A percentile compares a stretch with the other conserved stretches of the same genome.
phyloP scores from a whole-genome alignment of 2,113 vertebrate species.

The Phylloscopus trochiloides region DNA sequence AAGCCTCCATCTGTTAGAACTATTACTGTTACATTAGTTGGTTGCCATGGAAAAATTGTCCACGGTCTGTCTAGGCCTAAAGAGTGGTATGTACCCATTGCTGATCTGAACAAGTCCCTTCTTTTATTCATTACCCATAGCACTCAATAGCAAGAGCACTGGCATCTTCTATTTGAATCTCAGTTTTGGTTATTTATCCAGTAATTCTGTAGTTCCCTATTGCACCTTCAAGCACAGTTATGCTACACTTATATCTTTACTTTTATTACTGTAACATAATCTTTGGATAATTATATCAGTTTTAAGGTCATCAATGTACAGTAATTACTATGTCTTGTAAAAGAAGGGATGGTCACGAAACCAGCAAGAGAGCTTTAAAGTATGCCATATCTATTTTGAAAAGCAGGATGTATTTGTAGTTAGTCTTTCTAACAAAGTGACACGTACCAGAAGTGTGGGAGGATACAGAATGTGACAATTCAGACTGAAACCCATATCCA shows the following conservation, averaged over 20 bases:
- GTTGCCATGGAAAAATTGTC: constrained; percentile 26
- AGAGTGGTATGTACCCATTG: neutral
- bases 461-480: fast-evolving
- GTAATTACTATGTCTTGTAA: neutral
- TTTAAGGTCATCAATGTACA: neutral
- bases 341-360: neutral
- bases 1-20: constrained; percentile 16
- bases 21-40: neutral
- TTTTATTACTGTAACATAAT: neutral
- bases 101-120: neutral
- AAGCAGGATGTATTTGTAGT: neutral
- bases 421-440: neutral
- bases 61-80: neutral
- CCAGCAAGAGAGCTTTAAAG: neutral
- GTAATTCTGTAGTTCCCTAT: neutral
- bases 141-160: neutral
- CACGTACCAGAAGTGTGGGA: neutral
- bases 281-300: neutral
- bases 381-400: neutral
- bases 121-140: neutral
- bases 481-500: neutral
- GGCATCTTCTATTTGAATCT: neutral
- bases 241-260: neutral
- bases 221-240: neutral
- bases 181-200: neutral